Base-by-base conservation (phyloP, 1,140 invertebrate genomes). In the Brachystomella parvula region DNA sequence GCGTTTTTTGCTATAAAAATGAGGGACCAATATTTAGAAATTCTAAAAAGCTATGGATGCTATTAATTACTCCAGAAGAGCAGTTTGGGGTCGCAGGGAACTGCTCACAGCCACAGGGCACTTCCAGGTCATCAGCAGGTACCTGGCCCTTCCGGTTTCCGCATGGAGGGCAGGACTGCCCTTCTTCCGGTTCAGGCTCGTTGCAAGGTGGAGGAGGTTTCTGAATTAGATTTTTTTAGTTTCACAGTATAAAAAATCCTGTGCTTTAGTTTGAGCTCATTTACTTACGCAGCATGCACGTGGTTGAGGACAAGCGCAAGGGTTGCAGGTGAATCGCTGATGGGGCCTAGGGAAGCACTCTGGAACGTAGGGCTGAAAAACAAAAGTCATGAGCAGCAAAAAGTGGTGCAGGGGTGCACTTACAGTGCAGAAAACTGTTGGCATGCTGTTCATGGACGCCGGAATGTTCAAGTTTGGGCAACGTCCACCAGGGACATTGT, bases 251-350 rank as follows among this genome's bases (percentile, higher is more conserved):
- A n/a, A n/a, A n/a, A n/a, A n/a, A n/a, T n/a, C n/a, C n/a, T n/a
- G n/a, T n/a, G n/a, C n/a, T n/a, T n/a, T n/a, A n/a, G n/a, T n/a
- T n/a, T n/a, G n/a, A n/a, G n/a, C n/a, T 12, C 39, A n/a, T 12
- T 44, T 44, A 44, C 21, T 53, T 53, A 53, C 49, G 49, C 49
- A 53, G 24, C 49, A 53, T 6, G 49, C 9, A 26, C 49, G 49
- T 19, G 49, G 49, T 9, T 12, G 3, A 17, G 49, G 49, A 26
- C 21, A 24, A 19, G 9, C 9, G 49, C 49, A 53, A 6, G 49
- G 49, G 49, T 53, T 53, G 49, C 49, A 53, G 6, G 49, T 53
- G 49, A 53, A 53, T 24, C 49, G 49, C 24, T 53, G 49, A 53
- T 53, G 49, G 24, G 49, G 49, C 9, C 6, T 15, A 6, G 49